Evolutionary conservation across 2,888 invertebrate genomes (phyloP).

Genomic region (Drosophila kokeensis): DNA sequence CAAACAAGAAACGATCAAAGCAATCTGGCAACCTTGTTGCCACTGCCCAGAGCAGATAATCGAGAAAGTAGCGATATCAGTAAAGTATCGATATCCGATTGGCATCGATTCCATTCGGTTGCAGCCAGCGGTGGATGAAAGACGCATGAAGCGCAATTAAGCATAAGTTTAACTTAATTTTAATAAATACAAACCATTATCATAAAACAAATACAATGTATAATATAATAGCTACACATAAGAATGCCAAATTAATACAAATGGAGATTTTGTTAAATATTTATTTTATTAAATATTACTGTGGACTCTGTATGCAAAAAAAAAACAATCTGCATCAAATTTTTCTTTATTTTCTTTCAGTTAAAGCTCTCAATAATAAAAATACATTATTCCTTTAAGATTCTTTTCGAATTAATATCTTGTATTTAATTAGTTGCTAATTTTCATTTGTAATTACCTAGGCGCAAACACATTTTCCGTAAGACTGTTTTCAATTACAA

Average conservation of each 20-base stretch:
- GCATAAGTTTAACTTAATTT: no score
- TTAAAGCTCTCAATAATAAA: background rate
- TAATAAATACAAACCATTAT: background rate
- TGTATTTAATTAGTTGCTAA: background rate
- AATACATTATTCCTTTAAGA: background rate
- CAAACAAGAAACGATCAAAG: slow-evolving; percentile 32
- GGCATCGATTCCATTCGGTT: background rate
- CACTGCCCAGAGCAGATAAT: background rate
- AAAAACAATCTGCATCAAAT: background rate
- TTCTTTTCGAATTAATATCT: background rate
- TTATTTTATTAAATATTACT: background rate
- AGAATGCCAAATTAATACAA: slow-evolving; percentile 32
- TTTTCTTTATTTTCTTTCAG: background rate
- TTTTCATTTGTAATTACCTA: background rate
- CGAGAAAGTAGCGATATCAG: background rate
- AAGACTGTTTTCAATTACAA: background rate
- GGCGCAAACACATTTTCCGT: background rate
- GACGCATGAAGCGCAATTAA: no score
- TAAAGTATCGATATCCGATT: background rate
- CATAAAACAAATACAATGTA: background rate
- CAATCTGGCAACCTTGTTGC: background rate
- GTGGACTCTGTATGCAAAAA: background rate
- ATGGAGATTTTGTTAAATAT: background rate
- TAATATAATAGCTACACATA: background rate
- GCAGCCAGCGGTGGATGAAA: background rate